Base-by-base conservation (phyloP, 2,888 invertebrate genomes). In the Pheosia tremula region DNA sequence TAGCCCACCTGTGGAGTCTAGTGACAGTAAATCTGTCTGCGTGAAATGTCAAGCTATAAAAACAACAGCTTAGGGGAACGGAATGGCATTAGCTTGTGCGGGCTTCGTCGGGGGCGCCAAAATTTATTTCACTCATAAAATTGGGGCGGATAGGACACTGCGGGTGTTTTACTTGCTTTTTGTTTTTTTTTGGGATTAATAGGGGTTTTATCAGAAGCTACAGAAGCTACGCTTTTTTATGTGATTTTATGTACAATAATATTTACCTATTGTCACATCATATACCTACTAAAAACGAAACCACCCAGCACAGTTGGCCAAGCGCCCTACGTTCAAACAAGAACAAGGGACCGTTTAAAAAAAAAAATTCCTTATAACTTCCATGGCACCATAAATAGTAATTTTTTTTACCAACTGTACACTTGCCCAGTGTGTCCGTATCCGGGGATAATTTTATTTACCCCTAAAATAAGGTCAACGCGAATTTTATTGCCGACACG, bases 51-150 rank as follows among this genome's bases (percentile, higher is more conserved):
- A 24, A 52, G 52, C 24, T 8, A 52, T 52, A 52, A 52, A 52
- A 52, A 52, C 52, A 36, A 52, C 52, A 52, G 52, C 52, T 52
- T 52, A 24, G 36, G 52, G n/a, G n/a, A 13, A n/a, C 24, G 36
- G 24, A n/a, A 24, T 2, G 36, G 10, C 4, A 36, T 9, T 7
- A 52, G 52, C 52, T 13, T 11, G 11, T 11, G 47, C 45, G 45
- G 45, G 11, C 47, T n/a, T 47, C 47, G 4, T 11, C 0, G 47
- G 11, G 52, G 9, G 10, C 50, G 10, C 24, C 1, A 8, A 8
- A 13, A 52, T 52, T 52, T 52, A 52, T 52, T 52, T 24, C 52
- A 24, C 52, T 52, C 24, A 52, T 52, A 52, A 52, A 52, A 52
- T 24, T 13, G 52, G 24, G 52, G 4, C n/a, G 47, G 47, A 47